phyloP scores from a whole-genome alignment of 2,888 invertebrate genomes.

The Noctua pronuba region DNA sequence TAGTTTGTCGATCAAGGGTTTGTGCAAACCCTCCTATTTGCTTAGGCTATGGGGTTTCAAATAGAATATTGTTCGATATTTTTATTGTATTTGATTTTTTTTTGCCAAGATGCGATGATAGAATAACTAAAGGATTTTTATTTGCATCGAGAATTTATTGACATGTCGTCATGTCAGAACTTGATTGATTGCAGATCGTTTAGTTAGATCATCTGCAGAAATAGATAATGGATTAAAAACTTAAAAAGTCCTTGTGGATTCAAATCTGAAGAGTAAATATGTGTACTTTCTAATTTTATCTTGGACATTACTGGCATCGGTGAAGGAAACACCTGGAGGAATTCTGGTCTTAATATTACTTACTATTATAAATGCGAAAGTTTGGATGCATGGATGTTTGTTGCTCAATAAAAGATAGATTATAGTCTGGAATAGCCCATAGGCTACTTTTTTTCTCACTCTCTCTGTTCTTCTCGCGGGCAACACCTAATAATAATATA shows the following conservation, averaged over 20 bases:
- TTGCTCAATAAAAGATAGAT: too few species aligned
- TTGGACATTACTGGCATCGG: background rate
- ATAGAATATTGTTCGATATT: constrained; percentile 47
- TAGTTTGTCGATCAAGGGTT: constrained; percentile 60
- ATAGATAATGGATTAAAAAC: background rate
- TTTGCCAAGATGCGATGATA: constrained; percentile 20
- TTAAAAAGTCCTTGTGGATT: background rate
- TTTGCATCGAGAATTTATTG: constrained; percentile 3
- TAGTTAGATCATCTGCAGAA: background rate
- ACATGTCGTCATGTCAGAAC: background rate
- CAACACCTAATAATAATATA: too few species aligned
- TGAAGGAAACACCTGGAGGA: background rate
- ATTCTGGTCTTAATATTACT: too few species aligned
- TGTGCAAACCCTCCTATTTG: constrained; percentile 44
- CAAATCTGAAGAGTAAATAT: background rate
- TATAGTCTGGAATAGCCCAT: too few species aligned
- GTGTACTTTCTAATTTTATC: background rate
- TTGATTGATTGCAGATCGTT: background rate
- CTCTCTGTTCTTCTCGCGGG: too few species aligned
- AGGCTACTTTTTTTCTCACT: too few species aligned
- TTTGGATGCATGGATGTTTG: too few species aligned
- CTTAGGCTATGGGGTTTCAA: constrained; percentile 35
- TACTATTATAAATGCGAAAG: too few species aligned
- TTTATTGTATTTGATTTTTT: constrained; percentile 32
- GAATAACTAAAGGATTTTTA: constrained; percentile 4